Percentiles rank a stretch among this genome's conserved stretches.
These are phyloP conservation scores for Muscicapa adusta DNA, from an alignment of 2,113 vertebrate genomes.

Conservation along the genomic window DNA sequence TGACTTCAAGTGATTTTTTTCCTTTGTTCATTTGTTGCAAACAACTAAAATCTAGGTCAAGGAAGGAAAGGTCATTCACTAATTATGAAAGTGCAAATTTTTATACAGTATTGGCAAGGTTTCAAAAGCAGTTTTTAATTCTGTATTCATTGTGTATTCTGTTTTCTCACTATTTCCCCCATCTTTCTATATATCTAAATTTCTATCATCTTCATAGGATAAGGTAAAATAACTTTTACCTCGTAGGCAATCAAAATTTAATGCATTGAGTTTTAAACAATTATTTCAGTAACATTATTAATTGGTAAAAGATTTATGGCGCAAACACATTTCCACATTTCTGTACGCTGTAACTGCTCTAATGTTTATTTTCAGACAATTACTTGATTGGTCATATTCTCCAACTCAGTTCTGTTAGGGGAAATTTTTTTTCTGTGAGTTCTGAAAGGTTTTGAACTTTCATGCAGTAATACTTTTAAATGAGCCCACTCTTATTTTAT, in stretches of 20 bases:
- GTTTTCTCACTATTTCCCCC: neutral
- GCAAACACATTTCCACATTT: neutral
- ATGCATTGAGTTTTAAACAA: neutral
- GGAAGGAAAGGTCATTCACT: neutral
- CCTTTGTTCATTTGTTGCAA: conserved; percentile 64
- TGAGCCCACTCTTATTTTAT: neutral
- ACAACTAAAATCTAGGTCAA: conserved; percentile 31
- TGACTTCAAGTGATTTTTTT: conserved; percentile 56
- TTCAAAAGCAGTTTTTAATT: conserved; percentile 19
- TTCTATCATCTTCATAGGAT: neutral
- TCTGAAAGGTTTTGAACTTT: neutral
- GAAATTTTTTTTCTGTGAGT: neutral
- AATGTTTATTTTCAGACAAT: neutral
- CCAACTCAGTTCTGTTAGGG: neutral
- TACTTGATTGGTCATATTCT: neutral
- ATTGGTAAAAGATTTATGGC: neutral
- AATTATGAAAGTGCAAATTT: neutral
- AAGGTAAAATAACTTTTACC: neutral
- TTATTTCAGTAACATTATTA: neutral
- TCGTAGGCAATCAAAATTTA: neutral
- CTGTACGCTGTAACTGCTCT: neutral
- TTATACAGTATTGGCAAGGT: neutral
- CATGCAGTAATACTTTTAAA: neutral
- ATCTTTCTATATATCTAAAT: conserved; percentile 1
- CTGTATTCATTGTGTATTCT: neutral